Base-by-base conservation (phyloP, 2,797 vertebrate genomes). In the Rachycentron canadum region DNA sequence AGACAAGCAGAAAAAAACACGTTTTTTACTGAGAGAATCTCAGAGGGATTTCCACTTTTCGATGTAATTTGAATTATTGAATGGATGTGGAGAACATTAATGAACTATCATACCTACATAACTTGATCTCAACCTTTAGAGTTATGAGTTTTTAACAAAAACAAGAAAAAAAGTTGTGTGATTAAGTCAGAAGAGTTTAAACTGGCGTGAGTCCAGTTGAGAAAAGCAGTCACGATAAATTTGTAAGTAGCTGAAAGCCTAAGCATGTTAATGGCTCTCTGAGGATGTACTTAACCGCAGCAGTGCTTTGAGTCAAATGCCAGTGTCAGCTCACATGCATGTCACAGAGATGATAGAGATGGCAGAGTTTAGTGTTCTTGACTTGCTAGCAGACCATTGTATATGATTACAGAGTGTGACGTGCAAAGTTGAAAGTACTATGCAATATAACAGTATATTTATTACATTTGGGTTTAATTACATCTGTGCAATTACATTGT, bases 41-140 rank as follows among this genome's bases (percentile, higher is more conserved):
- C 26, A 9, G 52, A 63, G 55, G 45, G 53, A 45, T 7, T 36
- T 38, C 5, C 14, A 41, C 17, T 34, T 47, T 28, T 52, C 32
- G 52, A 63, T 34, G 43, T 10, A 32, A 61, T 60, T 8, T 45
- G 0, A 65, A 47, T 10, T 25, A 8, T 38, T 63, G 5, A 32
- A 73, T 68, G 4, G 32, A 64, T 34, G 36, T 34, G 47, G 47
- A 55, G 45, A 70, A 66, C 70, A 17, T 49, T 75, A 47, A 69
- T 53, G 32, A 47, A 59, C 64, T 38, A 7, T 26, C 9, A 40
- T 47, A 58, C 36, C 23, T 52, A 60, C 21, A n/a, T 32, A 30
- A 60, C 19, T 26, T 69, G 53, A 30, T 50, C 41, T 43, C 9
- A 2, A 2, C 8, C 17, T 14, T 23, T 66, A 23, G 14, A 64